phyloP scores from a whole-genome alignment of 2,888 invertebrate genomes.

The Plagiodera versicolora region DNA sequence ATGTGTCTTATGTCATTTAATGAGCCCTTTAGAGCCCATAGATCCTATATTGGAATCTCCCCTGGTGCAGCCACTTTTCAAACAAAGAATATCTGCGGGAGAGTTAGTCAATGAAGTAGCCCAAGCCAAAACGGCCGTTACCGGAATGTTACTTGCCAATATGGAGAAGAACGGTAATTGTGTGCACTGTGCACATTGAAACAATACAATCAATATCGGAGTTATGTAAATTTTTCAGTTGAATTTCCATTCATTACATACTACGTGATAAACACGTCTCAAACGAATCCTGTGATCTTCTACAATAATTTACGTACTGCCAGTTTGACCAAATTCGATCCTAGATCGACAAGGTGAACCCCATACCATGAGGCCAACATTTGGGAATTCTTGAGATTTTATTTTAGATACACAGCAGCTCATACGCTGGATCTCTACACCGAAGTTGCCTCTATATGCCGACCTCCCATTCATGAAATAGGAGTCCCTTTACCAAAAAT shows the following conservation, averaged over 20 bases:
- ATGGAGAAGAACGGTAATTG: conserved; percentile 78
- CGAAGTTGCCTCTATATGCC: conserved; percentile 88
- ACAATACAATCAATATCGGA: too few species aligned
- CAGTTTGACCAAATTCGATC: conserved; percentile 84
- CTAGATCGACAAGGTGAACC: conserved; percentile 70
- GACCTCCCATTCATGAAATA: conserved; percentile 81
- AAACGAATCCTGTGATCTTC: conserved; percentile 83
- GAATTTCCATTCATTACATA: conserved; percentile 92
- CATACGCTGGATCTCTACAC: conserved; percentile 86
- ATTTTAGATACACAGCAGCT: conserved; percentile 76
- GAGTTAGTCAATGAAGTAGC: conserved; percentile 77
- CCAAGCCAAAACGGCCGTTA: conserved; percentile 73
- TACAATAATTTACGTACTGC: conserved; percentile 83
- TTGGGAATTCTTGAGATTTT: neutral
- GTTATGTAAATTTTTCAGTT: conserved; percentile 60
- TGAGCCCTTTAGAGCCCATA: conserved; percentile 85
- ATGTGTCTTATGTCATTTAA: conserved; percentile 84
- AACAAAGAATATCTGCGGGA: conserved; percentile 76
- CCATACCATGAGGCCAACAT: neutral
- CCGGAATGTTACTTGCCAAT: conserved; percentile 85
- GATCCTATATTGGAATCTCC: conserved; percentile 86
- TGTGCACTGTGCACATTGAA: too few species aligned
- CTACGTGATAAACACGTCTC: conserved; percentile 85
- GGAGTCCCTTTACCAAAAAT: conserved; percentile 76
- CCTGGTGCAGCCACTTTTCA: conserved; percentile 74